phyloP scores from a whole-genome alignment of 2,888 invertebrate genomes.

The Tholera decimalis region DNA sequence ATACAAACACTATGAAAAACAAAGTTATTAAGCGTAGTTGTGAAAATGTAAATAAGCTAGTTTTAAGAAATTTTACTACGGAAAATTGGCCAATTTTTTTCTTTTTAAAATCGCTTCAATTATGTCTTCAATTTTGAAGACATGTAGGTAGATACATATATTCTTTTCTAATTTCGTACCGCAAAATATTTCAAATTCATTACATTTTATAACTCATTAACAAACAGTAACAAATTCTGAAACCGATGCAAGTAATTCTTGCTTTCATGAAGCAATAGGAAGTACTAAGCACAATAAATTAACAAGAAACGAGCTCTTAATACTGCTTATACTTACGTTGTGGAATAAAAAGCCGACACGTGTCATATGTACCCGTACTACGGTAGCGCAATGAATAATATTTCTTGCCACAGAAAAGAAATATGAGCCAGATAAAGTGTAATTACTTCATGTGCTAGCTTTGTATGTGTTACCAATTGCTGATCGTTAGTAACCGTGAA shows the following conservation, averaged over 20 bases:
- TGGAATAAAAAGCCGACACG: slow-evolving; percentile 53
- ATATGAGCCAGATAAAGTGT: slow-evolving; percentile 50
- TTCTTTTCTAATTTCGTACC: neutral
- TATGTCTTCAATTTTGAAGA: neutral
- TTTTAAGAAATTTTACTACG: too few relatives aligned
- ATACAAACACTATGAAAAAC: too few relatives aligned
- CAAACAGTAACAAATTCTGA: neutral
- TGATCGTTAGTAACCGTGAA: slow-evolving; percentile 22
- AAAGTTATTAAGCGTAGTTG: too few relatives aligned
- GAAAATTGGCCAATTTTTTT: too few relatives aligned
- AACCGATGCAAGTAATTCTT: slow-evolving; percentile 4
- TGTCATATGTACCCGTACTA: slow-evolving; percentile 43
- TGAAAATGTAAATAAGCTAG: too few relatives aligned
- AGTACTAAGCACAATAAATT: slow-evolving; percentile 39
- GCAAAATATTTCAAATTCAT: too few relatives aligned
- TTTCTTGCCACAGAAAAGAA: slow-evolving; percentile 34
- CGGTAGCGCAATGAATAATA: slow-evolving; percentile 44
- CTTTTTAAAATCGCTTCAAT: neutral
- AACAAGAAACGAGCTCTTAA: slow-evolving; percentile 24
- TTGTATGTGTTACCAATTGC: slow-evolving; percentile 33
- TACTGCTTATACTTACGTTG: slow-evolving; percentile 33
- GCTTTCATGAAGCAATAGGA: slow-evolving; percentile 20
- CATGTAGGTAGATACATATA: neutral
- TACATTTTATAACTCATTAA: neutral
- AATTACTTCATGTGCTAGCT: slow-evolving; percentile 43